phyloP scores from a whole-genome alignment of 2,888 invertebrate species.

The Lasius platythorax region DNA sequence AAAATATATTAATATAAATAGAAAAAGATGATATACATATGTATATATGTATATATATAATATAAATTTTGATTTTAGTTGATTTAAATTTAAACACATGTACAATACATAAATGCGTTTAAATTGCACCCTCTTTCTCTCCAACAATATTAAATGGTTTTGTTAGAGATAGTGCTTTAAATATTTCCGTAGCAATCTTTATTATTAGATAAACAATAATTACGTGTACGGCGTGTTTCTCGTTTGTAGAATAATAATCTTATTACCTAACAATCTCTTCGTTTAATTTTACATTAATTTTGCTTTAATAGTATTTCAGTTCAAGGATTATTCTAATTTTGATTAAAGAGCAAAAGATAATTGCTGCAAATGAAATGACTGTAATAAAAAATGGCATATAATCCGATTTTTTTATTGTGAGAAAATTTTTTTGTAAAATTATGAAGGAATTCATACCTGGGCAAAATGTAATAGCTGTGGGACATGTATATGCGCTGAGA shows the following conservation, averaged over 20 bases:
- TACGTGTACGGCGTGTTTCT: neutral
- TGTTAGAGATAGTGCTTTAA: neutral
- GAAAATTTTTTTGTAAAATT: slow-evolving; percentile 22
- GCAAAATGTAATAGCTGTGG: slow-evolving; percentile 40
- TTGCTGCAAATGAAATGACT: neutral
- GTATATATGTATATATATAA: too few species aligned
- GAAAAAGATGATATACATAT: neutral
- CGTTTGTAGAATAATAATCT: neutral
- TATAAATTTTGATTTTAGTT: neutral
- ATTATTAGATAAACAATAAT: slow-evolving; percentile 1
- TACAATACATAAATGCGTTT: neutral
- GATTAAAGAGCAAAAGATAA: neutral
- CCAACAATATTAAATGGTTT: neutral
- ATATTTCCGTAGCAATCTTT: neutral
- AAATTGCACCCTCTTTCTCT: neutral
- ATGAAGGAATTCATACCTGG: slow-evolving; percentile 3
- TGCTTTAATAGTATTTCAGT: neutral
- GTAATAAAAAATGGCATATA: neutral
- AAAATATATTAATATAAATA: neutral
- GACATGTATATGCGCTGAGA: slow-evolving; percentile 41
- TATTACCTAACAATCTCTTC: neutral
- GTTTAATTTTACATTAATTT: neutral
- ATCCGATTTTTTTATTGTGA: slow-evolving; percentile 24
- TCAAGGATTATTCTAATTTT: neutral
- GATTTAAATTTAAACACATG: neutral